Evolutionary conservation across 2,888 invertebrate species (phyloP).

Genomic region (Disparrhopalites patrizii): DNA sequence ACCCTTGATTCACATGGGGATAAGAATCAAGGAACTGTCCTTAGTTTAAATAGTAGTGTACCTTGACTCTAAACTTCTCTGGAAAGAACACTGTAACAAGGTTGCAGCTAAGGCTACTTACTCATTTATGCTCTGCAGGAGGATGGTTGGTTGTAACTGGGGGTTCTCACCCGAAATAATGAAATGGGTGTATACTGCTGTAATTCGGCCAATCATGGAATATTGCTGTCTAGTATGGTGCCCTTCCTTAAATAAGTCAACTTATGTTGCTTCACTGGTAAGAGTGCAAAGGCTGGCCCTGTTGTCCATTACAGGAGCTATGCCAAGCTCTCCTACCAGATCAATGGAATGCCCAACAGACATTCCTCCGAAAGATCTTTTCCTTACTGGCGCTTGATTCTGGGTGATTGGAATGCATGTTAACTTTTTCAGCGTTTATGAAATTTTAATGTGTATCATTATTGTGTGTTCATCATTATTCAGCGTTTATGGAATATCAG

Average conservation of each 20-base stretch:
- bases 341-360: background rate
- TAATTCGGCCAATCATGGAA: background rate
- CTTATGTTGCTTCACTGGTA: background rate
- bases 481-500: no score
- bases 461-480: no score
- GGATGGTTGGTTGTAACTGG: background rate
- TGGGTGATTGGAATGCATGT: no score
- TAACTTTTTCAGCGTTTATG: no score
- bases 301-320: background rate
- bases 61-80: background rate
- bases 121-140: background rate
- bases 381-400: background rate
- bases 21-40: background rate
- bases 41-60: background rate
- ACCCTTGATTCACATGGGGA: no score
- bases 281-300: background rate
- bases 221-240: background rate
- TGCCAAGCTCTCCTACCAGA: background rate
- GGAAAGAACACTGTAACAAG: background rate
- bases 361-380: background rate
- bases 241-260: background rate
- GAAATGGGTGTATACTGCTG: background rate
- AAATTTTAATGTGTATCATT: no score
- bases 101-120: background rate
- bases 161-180: background rate